A percentile compares a stretch with the other conserved stretches of the same genome.
Conservation (phyloP, 2,888 invertebrate genomes). For the Sinopyrophorus schimmeli region DNA sequence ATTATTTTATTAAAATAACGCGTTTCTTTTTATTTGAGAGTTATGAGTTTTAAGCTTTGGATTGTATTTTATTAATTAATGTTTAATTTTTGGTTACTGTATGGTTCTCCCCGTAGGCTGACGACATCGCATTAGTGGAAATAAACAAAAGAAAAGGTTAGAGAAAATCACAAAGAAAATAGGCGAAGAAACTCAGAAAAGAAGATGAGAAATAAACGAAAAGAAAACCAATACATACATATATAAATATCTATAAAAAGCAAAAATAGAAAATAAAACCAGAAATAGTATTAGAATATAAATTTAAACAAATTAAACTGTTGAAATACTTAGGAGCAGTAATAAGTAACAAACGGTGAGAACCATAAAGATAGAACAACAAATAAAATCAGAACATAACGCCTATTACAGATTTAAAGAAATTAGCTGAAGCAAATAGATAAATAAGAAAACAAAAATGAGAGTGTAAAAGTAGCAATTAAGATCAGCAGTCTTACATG, state of each 20-base stretch:
- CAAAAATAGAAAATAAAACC: background rate
- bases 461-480: too few species aligned
- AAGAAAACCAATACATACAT: slow-evolving; percentile 1
- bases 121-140: background rate
- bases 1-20: too few species aligned
- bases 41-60: too few species aligned
- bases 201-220: background rate
- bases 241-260: too few species aligned
- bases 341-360: background rate
- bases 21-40: too few species aligned
- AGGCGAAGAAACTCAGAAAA: background rate
- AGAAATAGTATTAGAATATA: too few species aligned
- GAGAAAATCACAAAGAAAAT: slow-evolving; percentile 3
- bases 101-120: too few species aligned
- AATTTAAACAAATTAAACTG: background rate
- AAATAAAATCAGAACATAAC: slow-evolving; percentile 1
- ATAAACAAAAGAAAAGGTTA: slow-evolving; percentile 2
- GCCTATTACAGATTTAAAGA: background rate
- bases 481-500: too few species aligned
- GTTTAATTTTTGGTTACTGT: too few species aligned
- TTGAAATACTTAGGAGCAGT: background rate
- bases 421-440: slow-evolving; percentile 1
- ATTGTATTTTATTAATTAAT: too few species aligned
- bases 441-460: slow-evolving; percentile 1
- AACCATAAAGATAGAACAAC: background rate